Percentiles rank a stretch among this genome's conserved stretches.
phyloP scores from a whole-genome alignment of 1,140 invertebrate species.

The Wasmannia auropunctata region DNA sequence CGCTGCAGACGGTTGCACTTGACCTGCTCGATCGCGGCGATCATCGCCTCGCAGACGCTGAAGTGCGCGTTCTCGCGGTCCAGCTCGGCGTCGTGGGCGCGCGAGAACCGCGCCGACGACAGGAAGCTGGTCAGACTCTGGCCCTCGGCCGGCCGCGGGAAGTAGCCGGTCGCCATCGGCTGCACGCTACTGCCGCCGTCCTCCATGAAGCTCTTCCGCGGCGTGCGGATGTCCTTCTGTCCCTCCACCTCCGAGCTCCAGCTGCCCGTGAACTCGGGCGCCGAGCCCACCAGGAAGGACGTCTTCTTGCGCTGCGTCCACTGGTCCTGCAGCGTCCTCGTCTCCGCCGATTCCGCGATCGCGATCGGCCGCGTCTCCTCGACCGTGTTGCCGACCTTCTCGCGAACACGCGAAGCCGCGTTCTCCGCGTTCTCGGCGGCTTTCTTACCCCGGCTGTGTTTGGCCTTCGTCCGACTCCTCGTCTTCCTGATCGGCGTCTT shows the following conservation, averaged over 20 bases:
- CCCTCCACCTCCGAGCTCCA: slow-evolving; percentile 82
- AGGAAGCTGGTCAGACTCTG: slow-evolving; percentile 92
- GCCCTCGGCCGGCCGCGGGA: slow-evolving; percentile 89
- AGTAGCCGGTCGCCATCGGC: slow-evolving; percentile 87
- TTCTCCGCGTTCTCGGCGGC: slow-evolving; percentile 46
- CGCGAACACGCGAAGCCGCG: slow-evolving; percentile 70
- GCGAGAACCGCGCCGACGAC: slow-evolving; percentile 89
- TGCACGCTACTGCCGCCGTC: slow-evolving; percentile 86
- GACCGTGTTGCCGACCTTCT: slow-evolving; percentile 46
- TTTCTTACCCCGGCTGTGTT: slow-evolving; percentile 36
- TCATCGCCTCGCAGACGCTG: slow-evolving; percentile 93
- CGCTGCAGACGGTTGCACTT: slow-evolving; percentile 83
- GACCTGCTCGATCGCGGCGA: slow-evolving; percentile 92
- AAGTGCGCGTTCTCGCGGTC: slow-evolving; percentile 96
- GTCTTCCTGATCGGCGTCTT: slow-evolving; percentile 57
- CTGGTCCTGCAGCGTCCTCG: slow-evolving; percentile 40
- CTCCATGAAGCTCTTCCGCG: slow-evolving; percentile 88
- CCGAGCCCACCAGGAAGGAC: slow-evolving; percentile 73
- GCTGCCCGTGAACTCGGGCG: slow-evolving; percentile 76
- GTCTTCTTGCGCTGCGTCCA: slow-evolving; percentile 54
- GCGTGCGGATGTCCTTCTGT: slow-evolving; percentile 85
- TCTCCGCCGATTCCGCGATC: slow-evolving; percentile 16
- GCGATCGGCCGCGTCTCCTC: slow-evolving; percentile 38
- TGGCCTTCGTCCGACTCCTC: slow-evolving; percentile 53
- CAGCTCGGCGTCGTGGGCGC: slow-evolving; percentile 90